Base-by-base conservation (phyloP, 2,888 invertebrate genomes). In the Limnephilus rhombicus region DNA sequence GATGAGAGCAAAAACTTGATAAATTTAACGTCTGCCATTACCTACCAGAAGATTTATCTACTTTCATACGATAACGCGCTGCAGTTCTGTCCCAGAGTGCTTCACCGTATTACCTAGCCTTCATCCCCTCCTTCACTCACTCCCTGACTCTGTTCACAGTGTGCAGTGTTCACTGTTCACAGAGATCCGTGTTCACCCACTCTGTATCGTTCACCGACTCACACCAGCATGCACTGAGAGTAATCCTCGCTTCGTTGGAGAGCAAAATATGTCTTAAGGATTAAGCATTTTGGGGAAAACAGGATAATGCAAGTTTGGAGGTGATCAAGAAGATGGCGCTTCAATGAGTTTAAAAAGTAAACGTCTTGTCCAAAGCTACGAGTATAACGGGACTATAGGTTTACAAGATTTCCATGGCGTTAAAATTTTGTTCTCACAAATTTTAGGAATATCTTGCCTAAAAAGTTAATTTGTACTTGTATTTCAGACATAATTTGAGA, bases 11-110 rank as follows among this genome's bases (percentile, higher is more conserved):
- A 83, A 24, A 83, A 83, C 24, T 37, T 37, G 83, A 83, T 83
- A 83, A 83, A 83, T 83, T 83, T 83, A 83, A 83, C 83, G 83
- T 37, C 83, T 37, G 37, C 83, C 83, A 83, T 83, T 83, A 83
- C 83, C 37, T 37, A 34, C 15, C 37, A 41, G 83, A 83, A 83
- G 83, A 83, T 83, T 83, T 83, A 83, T 83, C 83, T 83, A 83
- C 34, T 83, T 83, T 83, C 83, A 24, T 37, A 41, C 83, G 83
- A 83, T 37, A 83, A 83, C 83, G 83, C 18, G 18, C 83, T 37
- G 37, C 83, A 41, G 37, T 83, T 83, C 83, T 83, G 83, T 37
- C 83, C 83, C 37, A 34, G 83, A 83, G 83, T 37, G 83, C 15
- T 83, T 24, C n/a, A 37, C 83, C 83, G 24, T 37, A 49, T 49